Percentiles rank a stretch among this genome's conserved stretches.
These are phyloP conservation scores for Dipodomys merriami DNA, from an alignment of 2,113 vertebrate genomes.

Conservation along the genomic window DNA sequence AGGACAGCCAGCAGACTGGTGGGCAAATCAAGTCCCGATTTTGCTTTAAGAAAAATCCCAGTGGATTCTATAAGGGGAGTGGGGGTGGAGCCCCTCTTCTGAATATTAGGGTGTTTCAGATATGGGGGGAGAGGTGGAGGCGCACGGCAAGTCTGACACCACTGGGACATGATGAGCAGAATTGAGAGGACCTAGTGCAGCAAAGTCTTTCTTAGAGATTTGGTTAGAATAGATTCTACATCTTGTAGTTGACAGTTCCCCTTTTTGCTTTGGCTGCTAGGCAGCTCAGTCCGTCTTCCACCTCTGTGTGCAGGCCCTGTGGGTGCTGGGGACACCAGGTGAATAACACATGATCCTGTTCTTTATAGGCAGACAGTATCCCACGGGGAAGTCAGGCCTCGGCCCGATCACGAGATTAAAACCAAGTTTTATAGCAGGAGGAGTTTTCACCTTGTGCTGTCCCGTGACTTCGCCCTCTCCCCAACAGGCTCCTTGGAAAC, in stretches of 20 bases:
- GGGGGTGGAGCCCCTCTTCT: background rate
- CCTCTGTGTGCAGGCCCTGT: background rate
- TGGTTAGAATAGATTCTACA: background rate
- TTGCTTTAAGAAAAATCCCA: background rate
- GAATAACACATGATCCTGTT: accelerated
- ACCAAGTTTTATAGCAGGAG: background rate
- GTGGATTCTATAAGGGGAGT: too few species aligned
- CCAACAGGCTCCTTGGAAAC: too few species aligned
- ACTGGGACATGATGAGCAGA: accelerated
- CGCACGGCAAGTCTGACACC: background rate
- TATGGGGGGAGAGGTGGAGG: too few species aligned
- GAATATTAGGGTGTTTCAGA: background rate
- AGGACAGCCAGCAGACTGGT: too few species aligned
- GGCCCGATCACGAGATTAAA: background rate
- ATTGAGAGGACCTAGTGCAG: background rate
- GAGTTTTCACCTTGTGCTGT: background rate
- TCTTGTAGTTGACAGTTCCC: background rate
- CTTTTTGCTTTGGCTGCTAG: background rate
- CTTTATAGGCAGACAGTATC: accelerated
- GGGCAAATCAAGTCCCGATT: background rate
- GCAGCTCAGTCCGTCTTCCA: background rate
- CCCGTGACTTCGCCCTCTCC: background rate
- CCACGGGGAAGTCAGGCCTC: accelerated
- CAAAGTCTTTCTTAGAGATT: background rate
- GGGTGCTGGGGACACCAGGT: background rate